Evolutionary conservation across 2,113 vertebrate genomes (phyloP).

Genomic region (Lophochroa leadbeateri): DNA sequence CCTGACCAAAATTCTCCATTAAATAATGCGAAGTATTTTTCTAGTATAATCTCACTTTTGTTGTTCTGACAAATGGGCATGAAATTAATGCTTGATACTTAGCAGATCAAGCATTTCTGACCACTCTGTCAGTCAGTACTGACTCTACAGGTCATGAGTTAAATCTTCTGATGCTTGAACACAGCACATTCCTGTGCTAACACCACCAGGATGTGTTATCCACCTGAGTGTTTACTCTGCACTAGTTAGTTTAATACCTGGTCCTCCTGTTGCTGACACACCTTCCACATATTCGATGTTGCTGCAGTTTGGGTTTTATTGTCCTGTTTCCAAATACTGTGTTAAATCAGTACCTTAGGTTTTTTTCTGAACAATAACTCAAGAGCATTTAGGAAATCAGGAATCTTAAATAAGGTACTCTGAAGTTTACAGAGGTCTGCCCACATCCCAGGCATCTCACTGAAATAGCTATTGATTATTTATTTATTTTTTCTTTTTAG

Average conservation of each 20-base stretch:
- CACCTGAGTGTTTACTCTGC: background rate
- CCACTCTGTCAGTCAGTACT: background rate
- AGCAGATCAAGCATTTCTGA: background rate
- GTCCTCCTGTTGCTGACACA: background rate
- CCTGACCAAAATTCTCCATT: background rate
- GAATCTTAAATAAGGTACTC: background rate
- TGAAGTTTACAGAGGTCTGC: background rate
- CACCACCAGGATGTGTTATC: background rate
- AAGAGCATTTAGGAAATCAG: background rate
- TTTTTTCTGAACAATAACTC: background rate
- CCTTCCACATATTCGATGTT: background rate
- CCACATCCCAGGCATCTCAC: background rate
- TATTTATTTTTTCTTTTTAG: background rate
- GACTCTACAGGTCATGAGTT: background rate
- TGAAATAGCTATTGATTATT: background rate
- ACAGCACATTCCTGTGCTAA: accelerated
- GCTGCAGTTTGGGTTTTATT: background rate
- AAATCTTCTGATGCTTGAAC: background rate
- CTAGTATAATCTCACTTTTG: background rate
- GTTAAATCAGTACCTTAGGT: background rate
- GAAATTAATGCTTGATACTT: background rate
- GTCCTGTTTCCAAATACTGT: background rate
- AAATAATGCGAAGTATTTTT: background rate
- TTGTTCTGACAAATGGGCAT: background rate
- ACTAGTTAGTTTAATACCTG: background rate